Evolutionary conservation across 2,888 invertebrate genomes (phyloP), one percentile per base, ranked within the genome.

Genomic region (Lamproptera curius): DNA sequence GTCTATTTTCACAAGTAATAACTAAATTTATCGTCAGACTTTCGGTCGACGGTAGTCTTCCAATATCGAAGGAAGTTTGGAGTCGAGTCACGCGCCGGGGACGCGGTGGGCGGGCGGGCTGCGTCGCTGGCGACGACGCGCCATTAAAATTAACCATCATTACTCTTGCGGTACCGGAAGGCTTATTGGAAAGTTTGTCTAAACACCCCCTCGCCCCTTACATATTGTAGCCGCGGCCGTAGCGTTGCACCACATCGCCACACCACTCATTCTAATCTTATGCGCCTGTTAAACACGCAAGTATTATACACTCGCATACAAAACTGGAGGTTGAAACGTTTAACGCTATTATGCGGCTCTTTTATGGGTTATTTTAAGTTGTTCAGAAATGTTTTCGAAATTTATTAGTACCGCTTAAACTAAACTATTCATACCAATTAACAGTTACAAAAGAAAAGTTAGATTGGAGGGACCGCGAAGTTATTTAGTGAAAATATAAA

Each of bases 1-100:
- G 78, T 84, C 83, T 86, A 86, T 87, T 87, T 87, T 86, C 84
- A 84, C 84, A 85, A 86, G 86, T 85, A 87, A 87, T 87, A 87
- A 86, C 87, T 85, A 79, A 86, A 87, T 87, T 87, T 87, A 86
- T 87, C 85, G 86, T 74, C 73, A 77, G 85, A 85, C 80, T 86
- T 86, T 85, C 72, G 76, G 73, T 68, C 71, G 74, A 68, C 70
- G 63, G 76, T 65, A 73, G 75, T 76, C 75, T 80, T 81, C 81
- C 82, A 84, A 85, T 85, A 86, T 83, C 67, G 67, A 63, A 56
- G 69, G 65, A 72, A 64, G 64, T 77, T 77, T 51, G 57, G 49
- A 86, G 74, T 80, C 84, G 38, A 68, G 75, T 84, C 86, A 87
- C 86, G 62, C 59, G 65, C 57, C 61, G 65, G 62, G 56, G 63